Conservation (phyloP, 2,113 vertebrate genomes). For the Macaca fascicularis region DNA sequence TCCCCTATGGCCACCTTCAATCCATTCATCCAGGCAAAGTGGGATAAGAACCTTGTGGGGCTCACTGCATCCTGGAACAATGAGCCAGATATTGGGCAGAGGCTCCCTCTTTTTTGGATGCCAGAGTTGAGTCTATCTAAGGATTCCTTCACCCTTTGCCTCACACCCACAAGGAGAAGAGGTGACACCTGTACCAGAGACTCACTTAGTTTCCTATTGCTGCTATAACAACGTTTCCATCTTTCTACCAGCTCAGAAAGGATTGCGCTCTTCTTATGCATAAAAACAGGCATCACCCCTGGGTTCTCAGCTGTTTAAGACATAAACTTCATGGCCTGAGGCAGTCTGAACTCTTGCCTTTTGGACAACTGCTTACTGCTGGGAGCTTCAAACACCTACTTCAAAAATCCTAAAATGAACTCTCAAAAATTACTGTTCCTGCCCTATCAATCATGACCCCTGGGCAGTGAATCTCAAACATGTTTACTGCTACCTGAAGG, state of each 20-base stretch:
- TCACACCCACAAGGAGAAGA: background rate
- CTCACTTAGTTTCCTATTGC: background rate
- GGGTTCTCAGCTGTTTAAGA: background rate
- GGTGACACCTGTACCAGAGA: background rate
- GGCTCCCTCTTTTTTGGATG: background rate
- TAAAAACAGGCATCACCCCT: background rate
- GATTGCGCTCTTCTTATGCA: background rate
- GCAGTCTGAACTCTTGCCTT: background rate
- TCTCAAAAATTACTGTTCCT: background rate
- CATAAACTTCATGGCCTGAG: background rate
- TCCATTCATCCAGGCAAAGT: background rate
- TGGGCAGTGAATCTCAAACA: background rate
- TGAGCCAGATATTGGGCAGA: background rate
- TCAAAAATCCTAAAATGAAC: background rate
- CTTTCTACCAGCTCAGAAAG: background rate
- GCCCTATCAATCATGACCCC: background rate
- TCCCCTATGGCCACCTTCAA: background rate
- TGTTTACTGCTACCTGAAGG: background rate
- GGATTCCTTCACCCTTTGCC: background rate
- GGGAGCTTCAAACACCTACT: background rate
- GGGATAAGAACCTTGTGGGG: background rate
- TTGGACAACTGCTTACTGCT: background rate
- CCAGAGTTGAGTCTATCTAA: background rate
- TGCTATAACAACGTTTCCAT: background rate
- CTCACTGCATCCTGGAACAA: background rate